A percentile compares a stretch with the other conserved stretches of the same genome.
Conservation (phyloP, 2,797 vertebrate species). For the Pseudomugil tenellus region DNA sequence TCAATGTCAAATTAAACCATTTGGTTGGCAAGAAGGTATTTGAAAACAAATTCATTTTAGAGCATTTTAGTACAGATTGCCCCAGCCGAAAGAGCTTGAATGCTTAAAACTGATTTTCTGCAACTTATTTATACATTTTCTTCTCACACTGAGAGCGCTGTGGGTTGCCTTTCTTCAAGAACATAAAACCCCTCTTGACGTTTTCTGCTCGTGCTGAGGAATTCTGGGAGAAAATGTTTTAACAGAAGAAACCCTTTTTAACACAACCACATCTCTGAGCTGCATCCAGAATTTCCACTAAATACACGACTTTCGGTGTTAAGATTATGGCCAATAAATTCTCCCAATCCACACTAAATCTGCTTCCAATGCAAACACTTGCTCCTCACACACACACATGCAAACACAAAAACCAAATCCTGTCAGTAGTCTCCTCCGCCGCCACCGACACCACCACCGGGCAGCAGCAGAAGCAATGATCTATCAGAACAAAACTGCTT, state of each 20-base stretch:
- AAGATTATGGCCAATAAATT: slow-evolving; percentile 61
- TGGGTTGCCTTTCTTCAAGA: slow-evolving; percentile 30
- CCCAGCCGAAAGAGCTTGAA: slow-evolving; percentile 41
- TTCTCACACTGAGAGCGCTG: neutral
- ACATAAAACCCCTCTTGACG: slow-evolving; percentile 28
- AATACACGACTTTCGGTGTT: slow-evolving; percentile 59
- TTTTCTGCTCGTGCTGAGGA: slow-evolving; percentile 18
- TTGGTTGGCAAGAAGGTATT: slow-evolving; percentile 35
- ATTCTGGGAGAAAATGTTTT: slow-evolving; percentile 21
- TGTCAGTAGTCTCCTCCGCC: slow-evolving; percentile 72
- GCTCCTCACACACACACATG: slow-evolving; percentile 27
- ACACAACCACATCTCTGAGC: slow-evolving; percentile 55
- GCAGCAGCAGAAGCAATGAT: slow-evolving; percentile 78
- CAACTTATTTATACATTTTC: slow-evolving; percentile 30
- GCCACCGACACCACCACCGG: slow-evolving; percentile 56
- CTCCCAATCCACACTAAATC: slow-evolving; percentile 63
- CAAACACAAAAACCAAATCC: slow-evolving; percentile 45
- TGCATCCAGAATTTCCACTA: slow-evolving; percentile 54
- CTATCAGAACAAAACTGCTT: slow-evolving; percentile 87
- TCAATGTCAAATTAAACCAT: slow-evolving; percentile 52
- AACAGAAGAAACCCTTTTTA: slow-evolving; percentile 54
- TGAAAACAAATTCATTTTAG: slow-evolving; percentile 41
- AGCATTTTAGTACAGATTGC: slow-evolving; percentile 27
- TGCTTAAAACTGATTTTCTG: slow-evolving; percentile 42
- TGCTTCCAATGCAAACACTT: slow-evolving; percentile 69